Evolutionary conservation across 2,113 vertebrate species (phyloP), one percentile per base, ranked within the genome.

Genomic region (Campylomormyrus numenius): DNA sequence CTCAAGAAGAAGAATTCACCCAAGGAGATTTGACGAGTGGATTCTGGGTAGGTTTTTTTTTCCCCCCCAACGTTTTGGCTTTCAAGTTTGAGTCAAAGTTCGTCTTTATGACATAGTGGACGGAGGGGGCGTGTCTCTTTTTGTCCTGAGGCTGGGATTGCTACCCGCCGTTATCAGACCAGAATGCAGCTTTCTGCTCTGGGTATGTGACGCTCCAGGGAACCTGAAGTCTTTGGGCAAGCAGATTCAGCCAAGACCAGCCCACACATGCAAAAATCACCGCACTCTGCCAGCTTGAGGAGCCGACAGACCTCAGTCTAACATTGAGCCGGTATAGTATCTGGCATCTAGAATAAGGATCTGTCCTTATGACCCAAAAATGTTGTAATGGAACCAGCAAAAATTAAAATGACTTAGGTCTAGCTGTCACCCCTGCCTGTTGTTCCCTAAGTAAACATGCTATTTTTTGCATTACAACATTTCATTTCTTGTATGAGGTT

Each of bases 1-100:
- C 90, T 56, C 89, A 88, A 77, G 89, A 90, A 91, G 90, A 89
- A 88, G 89, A 92, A 90, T 90, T 83, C 85, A 90, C 89, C 42
- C 77, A 49, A 10, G 83, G 46, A 92, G 83, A 88, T 35, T 83
- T 52, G 52, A 46, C 90, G 52, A 9, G 88, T 89, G 70, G 50
- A 2, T 89, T 87, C 74, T 89, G 48, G 88, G 45, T 8, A 35
- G 9, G 74, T 80, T 89, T 49, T 52, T 52, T 24, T 24, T 1
- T 0, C 0, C 27, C n/a, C 49, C 27, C 17, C 42, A 49, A 17
- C 1, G 13, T 48, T 56, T 74, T 7, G 21, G n/a, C 56, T 48
- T 48, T 62, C 74, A 80, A 39, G 10, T 46, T 45, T 52, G 13
- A 58, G 89, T 35, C 39, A 48, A 87, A 49, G 83, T 27, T 86